Evolutionary conservation across 1,140 invertebrate species (phyloP).

Genomic region (Archegozetes longisetosus): DNA sequence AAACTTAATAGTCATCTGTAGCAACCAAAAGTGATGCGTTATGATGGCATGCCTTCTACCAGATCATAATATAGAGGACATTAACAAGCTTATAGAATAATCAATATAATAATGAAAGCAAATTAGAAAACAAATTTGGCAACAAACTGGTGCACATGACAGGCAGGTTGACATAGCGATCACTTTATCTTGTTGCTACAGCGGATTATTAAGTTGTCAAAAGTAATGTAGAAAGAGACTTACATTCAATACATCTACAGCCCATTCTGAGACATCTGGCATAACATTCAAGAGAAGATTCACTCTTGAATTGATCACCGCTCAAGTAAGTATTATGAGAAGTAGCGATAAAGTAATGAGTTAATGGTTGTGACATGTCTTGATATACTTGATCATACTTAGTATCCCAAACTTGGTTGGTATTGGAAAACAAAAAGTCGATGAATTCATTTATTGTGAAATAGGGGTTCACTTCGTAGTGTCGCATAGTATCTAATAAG

Average conservation of each 20-base stretch:
- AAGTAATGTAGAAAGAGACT: constrained; percentile 12
- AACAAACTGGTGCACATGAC: too few relatives aligned
- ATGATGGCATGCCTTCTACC: too few relatives aligned
- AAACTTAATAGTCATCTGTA: too few relatives aligned
- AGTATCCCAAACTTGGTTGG: constrained; percentile 78
- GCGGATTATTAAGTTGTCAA: neutral
- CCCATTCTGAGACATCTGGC: constrained; percentile 75
- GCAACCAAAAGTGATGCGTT: neutral
- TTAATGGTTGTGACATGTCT: constrained; percentile 78
- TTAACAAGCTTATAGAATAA: too few relatives aligned
- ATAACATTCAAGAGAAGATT: constrained; percentile 92
- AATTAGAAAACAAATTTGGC: too few relatives aligned
- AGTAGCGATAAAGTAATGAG: constrained; percentile 91
- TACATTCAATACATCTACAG: constrained; percentile 83
- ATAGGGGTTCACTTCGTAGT: constrained; percentile 20
- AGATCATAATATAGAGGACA: too few relatives aligned
- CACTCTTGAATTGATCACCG: constrained; percentile 91
- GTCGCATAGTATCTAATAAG: constrained; percentile 14
- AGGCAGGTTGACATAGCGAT: too few relatives aligned
- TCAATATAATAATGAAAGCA: too few relatives aligned
- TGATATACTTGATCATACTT: constrained; percentile 57
- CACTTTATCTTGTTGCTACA: neutral
- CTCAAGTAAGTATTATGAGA: constrained; percentile 97
- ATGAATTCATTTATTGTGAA: constrained; percentile 47
- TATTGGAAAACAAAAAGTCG: constrained; percentile 82